Evolutionary conservation across 2,797 vertebrate species (phyloP).

Genomic region (Rhabdomys pumilio): DNA sequence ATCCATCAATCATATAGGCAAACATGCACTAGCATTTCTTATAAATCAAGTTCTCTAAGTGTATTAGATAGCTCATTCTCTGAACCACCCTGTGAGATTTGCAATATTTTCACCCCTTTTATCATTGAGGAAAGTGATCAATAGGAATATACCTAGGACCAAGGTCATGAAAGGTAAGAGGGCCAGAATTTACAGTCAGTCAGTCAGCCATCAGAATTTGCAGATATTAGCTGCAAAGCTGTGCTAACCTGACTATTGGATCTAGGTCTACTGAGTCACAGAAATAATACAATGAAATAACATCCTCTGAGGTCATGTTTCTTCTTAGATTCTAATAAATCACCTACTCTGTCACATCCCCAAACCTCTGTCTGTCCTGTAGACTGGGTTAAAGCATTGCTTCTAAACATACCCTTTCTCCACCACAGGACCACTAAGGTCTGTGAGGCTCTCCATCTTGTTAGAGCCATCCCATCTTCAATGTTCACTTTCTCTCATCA

Average conservation of each 20-base stretch:
- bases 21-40: background rate
- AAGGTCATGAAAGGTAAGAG: background rate
- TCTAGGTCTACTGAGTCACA: background rate
- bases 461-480: background rate
- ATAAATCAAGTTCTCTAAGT: slow-evolving; percentile 41
- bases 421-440: background rate
- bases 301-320: background rate
- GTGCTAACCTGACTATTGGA: background rate
- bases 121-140: background rate
- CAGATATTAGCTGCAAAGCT: background rate
- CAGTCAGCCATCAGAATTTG: background rate
- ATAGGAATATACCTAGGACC: background rate
- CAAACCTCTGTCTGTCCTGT: background rate
- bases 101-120: background rate
- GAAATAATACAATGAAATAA: background rate
- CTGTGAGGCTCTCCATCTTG: background rate
- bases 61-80: background rate
- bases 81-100: background rate
- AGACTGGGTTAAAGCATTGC: background rate
- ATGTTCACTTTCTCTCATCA: background rate
- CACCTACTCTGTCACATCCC: background rate
- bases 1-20: slow-evolving; percentile 6
- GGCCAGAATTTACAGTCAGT: background rate
- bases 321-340: background rate
- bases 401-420: background rate